Evolutionary conservation across 2,113 vertebrate genomes (phyloP).

Genomic region (Melozone crissalis): DNA sequence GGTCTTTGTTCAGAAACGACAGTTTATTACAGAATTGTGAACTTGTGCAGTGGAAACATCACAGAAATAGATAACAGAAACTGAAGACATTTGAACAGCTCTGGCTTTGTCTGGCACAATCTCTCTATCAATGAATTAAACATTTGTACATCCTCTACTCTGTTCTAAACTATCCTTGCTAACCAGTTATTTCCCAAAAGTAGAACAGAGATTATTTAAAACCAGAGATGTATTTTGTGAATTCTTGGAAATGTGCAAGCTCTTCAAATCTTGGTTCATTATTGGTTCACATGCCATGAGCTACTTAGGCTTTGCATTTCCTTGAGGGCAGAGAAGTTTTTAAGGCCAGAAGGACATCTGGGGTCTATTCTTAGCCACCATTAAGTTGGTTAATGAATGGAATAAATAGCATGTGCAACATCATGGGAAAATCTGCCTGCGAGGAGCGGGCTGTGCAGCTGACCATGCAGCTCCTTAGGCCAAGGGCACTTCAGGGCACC

Average conservation of each 20-base stretch:
- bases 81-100: neutral
- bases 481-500: neutral
- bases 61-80: neutral
- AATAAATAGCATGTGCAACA: neutral
- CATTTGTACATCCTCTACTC: neutral
- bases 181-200: neutral
- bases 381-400: conserved; percentile 29
- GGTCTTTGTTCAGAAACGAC: neutral
- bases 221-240: neutral
- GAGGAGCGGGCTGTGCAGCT: neutral
- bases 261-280: neutral
- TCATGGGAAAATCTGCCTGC: neutral
- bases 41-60: neutral
- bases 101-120: neutral
- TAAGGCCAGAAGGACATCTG: conserved; percentile 12
- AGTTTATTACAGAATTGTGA: neutral
- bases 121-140: neutral
- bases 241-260: neutral
- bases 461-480: neutral
- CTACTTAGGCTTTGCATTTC: neutral
- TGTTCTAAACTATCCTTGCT: neutral
- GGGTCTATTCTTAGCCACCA: conserved; percentile 7
- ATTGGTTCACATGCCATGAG: neutral
- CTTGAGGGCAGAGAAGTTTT: conserved; percentile 8
- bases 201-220: neutral